A percentile compares a stretch with the other conserved stretches of the same genome.
Conservation (phyloP, 2,113 vertebrate species). For the Crocuta crocuta region DNA sequence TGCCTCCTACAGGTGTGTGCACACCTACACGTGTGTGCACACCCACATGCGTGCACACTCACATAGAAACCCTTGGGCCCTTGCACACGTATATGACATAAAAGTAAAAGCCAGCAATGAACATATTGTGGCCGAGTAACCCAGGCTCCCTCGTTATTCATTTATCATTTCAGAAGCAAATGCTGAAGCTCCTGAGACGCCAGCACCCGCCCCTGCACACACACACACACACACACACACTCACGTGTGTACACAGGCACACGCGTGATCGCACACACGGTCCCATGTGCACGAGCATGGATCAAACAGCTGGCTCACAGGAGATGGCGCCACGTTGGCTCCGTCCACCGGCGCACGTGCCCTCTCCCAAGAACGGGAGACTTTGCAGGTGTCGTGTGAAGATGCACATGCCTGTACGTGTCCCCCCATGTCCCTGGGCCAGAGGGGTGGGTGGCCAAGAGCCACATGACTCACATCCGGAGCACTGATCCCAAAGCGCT, state of each 20-base stretch:
- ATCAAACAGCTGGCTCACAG: fast-evolving
- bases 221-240: fast-evolving
- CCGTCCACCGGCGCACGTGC: fast-evolving
- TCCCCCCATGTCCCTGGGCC: constrained; percentile 23
- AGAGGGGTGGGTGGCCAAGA: constrained; percentile 26
- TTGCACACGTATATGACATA: neutral
- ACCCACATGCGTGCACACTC: fast-evolving
- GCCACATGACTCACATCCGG: constrained; percentile 27
- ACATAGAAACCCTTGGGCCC: neutral
- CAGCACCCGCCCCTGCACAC: neutral
- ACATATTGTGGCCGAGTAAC: neutral
- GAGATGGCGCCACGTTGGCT: fast-evolving
- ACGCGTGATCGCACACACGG: neutral
- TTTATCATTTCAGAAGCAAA: neutral
- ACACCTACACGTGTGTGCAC: neutral
- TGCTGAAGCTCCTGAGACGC: neutral
- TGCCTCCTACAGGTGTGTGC: neutral
- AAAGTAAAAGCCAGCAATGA: no score
- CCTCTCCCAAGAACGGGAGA: neutral
- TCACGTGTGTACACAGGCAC: fast-evolving
- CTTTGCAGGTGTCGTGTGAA: neutral
- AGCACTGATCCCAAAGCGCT: neutral
- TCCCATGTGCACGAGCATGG: no score
- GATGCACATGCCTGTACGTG: fast-evolving
- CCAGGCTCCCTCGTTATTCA: fast-evolving